Percentiles rank a stretch among this genome's conserved stretches.
Conservation (phyloP, 1,140 invertebrate genomes). For the Leucophenga varia region DNA sequence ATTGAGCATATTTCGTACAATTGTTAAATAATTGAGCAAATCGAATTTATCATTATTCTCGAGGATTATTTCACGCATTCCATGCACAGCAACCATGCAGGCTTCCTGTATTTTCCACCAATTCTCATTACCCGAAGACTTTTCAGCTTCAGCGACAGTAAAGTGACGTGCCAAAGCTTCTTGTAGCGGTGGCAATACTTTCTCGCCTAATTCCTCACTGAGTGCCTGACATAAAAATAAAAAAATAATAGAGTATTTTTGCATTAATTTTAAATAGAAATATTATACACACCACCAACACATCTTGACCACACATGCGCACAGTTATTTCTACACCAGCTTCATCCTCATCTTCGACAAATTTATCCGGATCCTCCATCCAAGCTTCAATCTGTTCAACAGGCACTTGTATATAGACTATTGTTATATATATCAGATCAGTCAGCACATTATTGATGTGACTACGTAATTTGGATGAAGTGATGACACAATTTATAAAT, state of each 20-base stretch:
- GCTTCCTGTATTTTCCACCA: conserved; percentile 82
- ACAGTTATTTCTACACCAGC: conserved; percentile 71
- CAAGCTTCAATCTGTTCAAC: conserved; percentile 74
- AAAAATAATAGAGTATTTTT: neutral
- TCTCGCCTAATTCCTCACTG: conserved; percentile 65
- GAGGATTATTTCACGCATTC: conserved; percentile 62
- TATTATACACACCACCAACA: conserved; percentile 58
- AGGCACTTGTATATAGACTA: conserved; percentile 70
- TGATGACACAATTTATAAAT: conserved; percentile 66
- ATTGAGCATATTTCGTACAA: conserved; percentile 50
- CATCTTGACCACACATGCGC: conserved; percentile 74
- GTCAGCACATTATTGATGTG: conserved; percentile 68
- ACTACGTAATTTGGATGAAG: conserved; percentile 65
- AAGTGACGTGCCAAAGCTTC: conserved; percentile 68
- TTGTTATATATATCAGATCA: conserved; percentile 74
- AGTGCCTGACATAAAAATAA: conserved; percentile 58
- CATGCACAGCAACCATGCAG: conserved; percentile 68
- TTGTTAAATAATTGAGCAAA: conserved; percentile 68
- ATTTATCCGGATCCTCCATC: conserved; percentile 71
- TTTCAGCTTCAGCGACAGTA: conserved; percentile 60
- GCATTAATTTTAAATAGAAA: neutral
- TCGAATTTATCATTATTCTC: conserved; percentile 67
- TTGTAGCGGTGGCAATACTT: conserved; percentile 64
- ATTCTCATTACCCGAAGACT: conserved; percentile 59
- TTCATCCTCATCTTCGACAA: conserved; percentile 79